Evolutionary conservation across 2,888 invertebrate genomes (phyloP).

Genomic region (Cryptus armator): DNA sequence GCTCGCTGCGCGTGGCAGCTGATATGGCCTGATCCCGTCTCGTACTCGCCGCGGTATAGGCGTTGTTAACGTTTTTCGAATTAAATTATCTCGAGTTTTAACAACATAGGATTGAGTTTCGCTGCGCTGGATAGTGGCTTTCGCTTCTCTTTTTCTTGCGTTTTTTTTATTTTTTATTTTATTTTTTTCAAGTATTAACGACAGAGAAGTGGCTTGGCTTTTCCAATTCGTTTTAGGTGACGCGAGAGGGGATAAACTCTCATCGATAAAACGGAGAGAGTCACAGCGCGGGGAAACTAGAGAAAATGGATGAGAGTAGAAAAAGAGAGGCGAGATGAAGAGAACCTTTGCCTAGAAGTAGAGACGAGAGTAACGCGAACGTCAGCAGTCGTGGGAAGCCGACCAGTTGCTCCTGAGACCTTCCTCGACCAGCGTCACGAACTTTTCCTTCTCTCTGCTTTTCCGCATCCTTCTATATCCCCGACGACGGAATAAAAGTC

Average conservation of each 20-base stretch:
- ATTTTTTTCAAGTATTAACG: slow-evolving; percentile 30
- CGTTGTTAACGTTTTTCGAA: slow-evolving; percentile 12
- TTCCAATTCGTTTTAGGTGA: slow-evolving; percentile 46
- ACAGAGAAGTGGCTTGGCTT: slow-evolving; percentile 14
- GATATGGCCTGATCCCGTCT: slow-evolving; percentile 29
- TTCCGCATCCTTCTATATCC: slow-evolving; percentile 4
- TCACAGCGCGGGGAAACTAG: background rate
- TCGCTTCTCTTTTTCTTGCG: background rate
- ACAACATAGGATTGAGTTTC: background rate
- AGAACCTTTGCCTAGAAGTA: slow-evolving; percentile 19
- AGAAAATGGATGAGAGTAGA: slow-evolving; percentile 40
- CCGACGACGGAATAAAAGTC: slow-evolving; percentile 46
- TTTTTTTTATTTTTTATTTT: background rate
- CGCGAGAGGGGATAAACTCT: slow-evolving; percentile 44
- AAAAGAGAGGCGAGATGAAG: slow-evolving; percentile 22
- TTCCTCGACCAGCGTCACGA: slow-evolving; percentile 45
- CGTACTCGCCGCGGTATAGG: background rate
- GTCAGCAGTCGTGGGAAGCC: slow-evolving; percentile 67
- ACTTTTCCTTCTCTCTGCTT: slow-evolving; percentile 59
- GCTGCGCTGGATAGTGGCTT: background rate
- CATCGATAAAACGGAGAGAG: slow-evolving; percentile 52
- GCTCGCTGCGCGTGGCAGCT: slow-evolving; percentile 32
- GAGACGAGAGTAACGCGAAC: slow-evolving; percentile 44
- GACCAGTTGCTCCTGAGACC: slow-evolving; percentile 68
- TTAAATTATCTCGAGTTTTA: slow-evolving; percentile 12